Evolutionary conservation across 92 coral and sea anemone genomes (phyloP), one percentile per base, ranked within the genome.

Genomic region (Epizoanthus fatuus): DNA sequence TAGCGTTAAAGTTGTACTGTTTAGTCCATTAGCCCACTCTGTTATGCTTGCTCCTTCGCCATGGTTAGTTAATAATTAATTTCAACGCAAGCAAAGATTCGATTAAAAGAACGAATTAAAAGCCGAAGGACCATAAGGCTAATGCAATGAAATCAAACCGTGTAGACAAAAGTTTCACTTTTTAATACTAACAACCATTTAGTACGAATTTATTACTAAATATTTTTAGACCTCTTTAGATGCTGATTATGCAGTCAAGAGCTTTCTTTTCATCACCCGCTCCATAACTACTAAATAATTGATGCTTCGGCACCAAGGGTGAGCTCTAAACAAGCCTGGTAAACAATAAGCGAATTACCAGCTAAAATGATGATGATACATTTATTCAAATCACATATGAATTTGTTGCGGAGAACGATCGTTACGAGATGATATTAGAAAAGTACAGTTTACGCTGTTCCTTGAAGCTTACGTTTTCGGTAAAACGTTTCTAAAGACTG

Each of bases 291-390:
- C 19, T 77, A 22, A 77, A 77, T 77, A 59, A 77, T 77, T 77
- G 1, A 77, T 77, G 56, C 25, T 60, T 17, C 9, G 12, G 40
- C 25, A 25, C 40, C 6, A 40, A 42, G 56, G 69, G 82, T 15
- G 69, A 77, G 70, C 69, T 39, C 58, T 35, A 77, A 77, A 77
- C 70, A 77, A 77, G 22, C 19, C 71, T 22, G 37, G 22, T 60
- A 77, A 77, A 77, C 82, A 60, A 77, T 77, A 15, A 60, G 71
- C 69, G 22, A 77, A 60, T 60, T 77, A 60, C 70, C 22, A 69
- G 16, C 82, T 40, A 17, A 39, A 17, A 77, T 40, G 51, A 77
- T 40, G 80, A 74, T 55, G 69, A 77, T 60, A 60, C 39, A 60
- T 11, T 75, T 58, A 29, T 19, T 19, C 52, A 7, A 57, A 57